Base-by-base conservation (phyloP, 1,140 invertebrate species). In the Pseudomyrmex pallidus region DNA sequence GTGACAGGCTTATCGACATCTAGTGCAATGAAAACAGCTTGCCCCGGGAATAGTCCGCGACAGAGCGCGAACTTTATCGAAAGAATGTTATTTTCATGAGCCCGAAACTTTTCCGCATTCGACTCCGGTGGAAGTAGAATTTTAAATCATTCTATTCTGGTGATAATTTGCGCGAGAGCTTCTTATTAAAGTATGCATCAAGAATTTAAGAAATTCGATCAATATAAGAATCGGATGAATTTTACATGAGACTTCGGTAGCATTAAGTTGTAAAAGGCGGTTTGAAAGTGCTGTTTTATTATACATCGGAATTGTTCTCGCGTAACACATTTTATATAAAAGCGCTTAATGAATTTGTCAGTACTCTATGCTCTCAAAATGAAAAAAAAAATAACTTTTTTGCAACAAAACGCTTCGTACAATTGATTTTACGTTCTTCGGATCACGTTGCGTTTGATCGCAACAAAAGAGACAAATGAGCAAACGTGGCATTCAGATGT, bases 321-420 rank as follows among this genome's bases (percentile, higher is more conserved):
- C n/a, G 15, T 68, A 12, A 20, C 20, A 35, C 20, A 50, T 50
- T 22, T 22, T 10, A 66, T 35, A 35, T 52, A 44, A 46, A 66
- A 72, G 78, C 54, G 10, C 70, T 76, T 70, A 77, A 86, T 87
- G 72, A 87, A 87, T 87, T 87, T 86, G 54, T 15, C 25, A 72
- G 35, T 46, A 44, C 61, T 86, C 61, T 44, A 61, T 50, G 50
- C 20, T 50, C 20, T 61, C 13, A 46, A 62, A 61, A 17, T 7
- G 17, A 17, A 2, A 13, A 62, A 17, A 2, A 13, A 62, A 67
- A 8, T 20, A 80, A 72, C 52, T 72, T 72, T 70, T 54, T 50
- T 15, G 76, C 46, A 35, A 78, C 44, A 59, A 48, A 72, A 66
- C 10, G 17, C 10, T 35, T 7, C 12, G 12, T 44, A 46, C 4